phyloP scores from a whole-genome alignment of 2,888 invertebrate genomes.

The Zygaena filipendulae region DNA sequence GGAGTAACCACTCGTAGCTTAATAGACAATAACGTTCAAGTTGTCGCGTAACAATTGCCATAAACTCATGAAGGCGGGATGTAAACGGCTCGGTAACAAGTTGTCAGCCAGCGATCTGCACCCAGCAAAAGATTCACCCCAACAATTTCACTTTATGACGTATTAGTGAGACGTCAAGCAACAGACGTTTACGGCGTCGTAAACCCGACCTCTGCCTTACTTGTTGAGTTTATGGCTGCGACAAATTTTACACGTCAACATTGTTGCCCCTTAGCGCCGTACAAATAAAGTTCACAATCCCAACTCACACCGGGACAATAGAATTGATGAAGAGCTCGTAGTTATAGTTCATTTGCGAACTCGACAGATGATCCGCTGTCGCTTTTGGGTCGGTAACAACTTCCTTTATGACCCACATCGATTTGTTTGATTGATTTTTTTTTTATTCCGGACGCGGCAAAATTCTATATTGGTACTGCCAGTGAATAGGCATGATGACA shows the following conservation, averaged over 20 bases:
- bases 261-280: constrained; percentile 19
- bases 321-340: constrained; percentile 9
- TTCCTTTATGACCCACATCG: too few relatives aligned
- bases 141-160: constrained; percentile 45
- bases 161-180: constrained; percentile 55
- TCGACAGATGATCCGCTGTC: constrained; percentile 12
- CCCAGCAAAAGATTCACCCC: constrained; percentile 24
- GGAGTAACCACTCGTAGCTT: too few relatives aligned
- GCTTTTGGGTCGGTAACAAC: too few relatives aligned
- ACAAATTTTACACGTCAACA: constrained; percentile 21
- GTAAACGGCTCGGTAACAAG: constrained; percentile 19
- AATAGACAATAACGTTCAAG: neutral
- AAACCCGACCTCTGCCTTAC: constrained; percentile 56
- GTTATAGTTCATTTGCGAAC: constrained; percentile 17
- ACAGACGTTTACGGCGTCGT: constrained; percentile 49
- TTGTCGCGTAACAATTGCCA: neutral
- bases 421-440: too few relatives aligned
- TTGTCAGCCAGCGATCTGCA: constrained; percentile 17
- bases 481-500: too few relatives aligned
- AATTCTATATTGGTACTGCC: too few relatives aligned
- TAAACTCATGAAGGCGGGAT: constrained; percentile 18
- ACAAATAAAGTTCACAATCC: constrained; percentile 15
- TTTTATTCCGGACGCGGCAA: too few relatives aligned
- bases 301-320: constrained; percentile 8
- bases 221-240: constrained; percentile 47